Evolutionary conservation across 2,113 vertebrate genomes (phyloP).

Genomic region (Perca flavescens): DNA sequence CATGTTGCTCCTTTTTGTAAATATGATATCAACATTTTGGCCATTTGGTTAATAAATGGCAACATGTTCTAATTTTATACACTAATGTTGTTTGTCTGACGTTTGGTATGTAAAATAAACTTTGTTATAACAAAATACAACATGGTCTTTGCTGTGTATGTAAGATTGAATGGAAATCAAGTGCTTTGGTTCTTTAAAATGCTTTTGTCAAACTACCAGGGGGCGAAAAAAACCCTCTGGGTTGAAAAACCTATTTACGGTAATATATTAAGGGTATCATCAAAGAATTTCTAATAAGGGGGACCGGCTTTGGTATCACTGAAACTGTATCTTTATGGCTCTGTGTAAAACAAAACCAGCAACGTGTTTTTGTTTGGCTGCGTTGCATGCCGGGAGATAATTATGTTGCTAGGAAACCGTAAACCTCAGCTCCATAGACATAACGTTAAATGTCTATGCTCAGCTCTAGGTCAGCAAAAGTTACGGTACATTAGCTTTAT

Average conservation of each 20-base stretch:
- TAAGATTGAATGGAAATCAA: neutral
- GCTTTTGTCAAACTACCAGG: neutral
- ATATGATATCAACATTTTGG: neutral
- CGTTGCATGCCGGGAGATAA: constrained; percentile 43
- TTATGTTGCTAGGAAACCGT: constrained; percentile 64
- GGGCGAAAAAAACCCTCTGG: neutral
- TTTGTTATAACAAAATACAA: neutral
- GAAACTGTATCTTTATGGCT: too few relatives aligned
- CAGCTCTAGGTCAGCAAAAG: neutral
- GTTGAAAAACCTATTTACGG: neutral
- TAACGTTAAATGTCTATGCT: too few relatives aligned
- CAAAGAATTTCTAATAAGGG: too few relatives aligned
- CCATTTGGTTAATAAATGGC: neutral
- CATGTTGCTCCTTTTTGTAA: neutral
- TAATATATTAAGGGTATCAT: neutral
- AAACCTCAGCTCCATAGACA: neutral
- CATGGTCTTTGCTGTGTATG: neutral
- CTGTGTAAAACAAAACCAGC: neutral
- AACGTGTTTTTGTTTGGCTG: constrained; percentile 17
- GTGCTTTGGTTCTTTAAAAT: neutral
- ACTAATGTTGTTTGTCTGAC: neutral
- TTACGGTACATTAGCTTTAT: too few relatives aligned
- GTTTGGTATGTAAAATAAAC: neutral
- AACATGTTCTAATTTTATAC: neutral
- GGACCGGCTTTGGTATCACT: too few relatives aligned